These are phyloP conservation scores for Drosophila cognata DNA, from an alignment of 2,888 invertebrate species.

Conservation along the genomic window DNA sequence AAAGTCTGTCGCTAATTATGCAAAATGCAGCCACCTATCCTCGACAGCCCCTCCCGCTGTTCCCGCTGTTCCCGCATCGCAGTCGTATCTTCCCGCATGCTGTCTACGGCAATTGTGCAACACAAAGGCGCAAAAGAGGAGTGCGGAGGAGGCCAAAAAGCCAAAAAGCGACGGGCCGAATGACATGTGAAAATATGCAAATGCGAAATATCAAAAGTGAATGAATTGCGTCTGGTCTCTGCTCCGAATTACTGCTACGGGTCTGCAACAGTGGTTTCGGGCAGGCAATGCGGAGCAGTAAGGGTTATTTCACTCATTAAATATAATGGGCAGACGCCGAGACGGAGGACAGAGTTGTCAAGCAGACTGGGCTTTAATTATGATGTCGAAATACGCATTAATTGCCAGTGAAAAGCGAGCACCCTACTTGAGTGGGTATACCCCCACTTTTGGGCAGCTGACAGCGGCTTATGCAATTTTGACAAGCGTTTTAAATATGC, in stretches of 20 bases:
- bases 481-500: slow-evolving; percentile 74
- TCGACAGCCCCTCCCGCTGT: not conserved
- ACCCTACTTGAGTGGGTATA: slow-evolving; percentile 22
- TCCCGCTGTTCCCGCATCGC: slow-evolving; percentile 1
- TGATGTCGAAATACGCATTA: slow-evolving; percentile 81
- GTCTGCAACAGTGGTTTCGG: slow-evolving; percentile 12
- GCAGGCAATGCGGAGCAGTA: not conserved
- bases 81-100: slow-evolving; percentile 62
- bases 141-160: slow-evolving; percentile 68
- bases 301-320: slow-evolving; percentile 59
- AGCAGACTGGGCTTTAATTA: slow-evolving; percentile 69
- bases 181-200: slow-evolving; percentile 82
- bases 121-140: slow-evolving; percentile 68
- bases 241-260: slow-evolving; percentile 28
- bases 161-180: slow-evolving; percentile 63
- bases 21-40: slow-evolving; percentile 32
- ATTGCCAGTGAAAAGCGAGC: slow-evolving; percentile 71
- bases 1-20: slow-evolving; percentile 81
- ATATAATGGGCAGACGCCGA: slow-evolving; percentile 70
- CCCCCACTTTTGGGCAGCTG: slow-evolving; percentile 35
- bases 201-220: slow-evolving; percentile 73
- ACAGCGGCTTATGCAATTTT: slow-evolving; percentile 73
- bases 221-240: slow-evolving; percentile 66
- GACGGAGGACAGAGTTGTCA: slow-evolving; percentile 64
- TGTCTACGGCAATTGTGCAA: slow-evolving; percentile 68